Base-by-base conservation (phyloP, 2,888 invertebrate species). In the Pristionchus entomophagus region DNA sequence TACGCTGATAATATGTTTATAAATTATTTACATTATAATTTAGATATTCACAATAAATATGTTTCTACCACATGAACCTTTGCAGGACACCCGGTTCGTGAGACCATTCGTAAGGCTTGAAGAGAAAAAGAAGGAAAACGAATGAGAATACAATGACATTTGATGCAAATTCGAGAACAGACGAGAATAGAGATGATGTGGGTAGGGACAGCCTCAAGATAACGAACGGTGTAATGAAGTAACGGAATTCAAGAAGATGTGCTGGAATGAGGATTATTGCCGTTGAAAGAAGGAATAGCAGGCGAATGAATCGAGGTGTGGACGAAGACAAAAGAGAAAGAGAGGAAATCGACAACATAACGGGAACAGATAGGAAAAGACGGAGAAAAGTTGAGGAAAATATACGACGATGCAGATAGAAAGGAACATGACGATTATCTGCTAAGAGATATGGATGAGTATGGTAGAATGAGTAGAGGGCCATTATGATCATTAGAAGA, bases 371-470 rank as follows among this genome's bases (percentile, higher is more conserved):
- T 0, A 89, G 69, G 1, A 87, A 32, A 19, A 82, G 62, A n/a
- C 89, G 85, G n/a, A 88, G 51, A 0, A 59, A 17, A 12, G 86
- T 85, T 38, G 22, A 38, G 1, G 32, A 78, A 12, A 95, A 94
- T 96, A 78, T 22, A 22, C 45, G 26, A 59, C 96, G 96, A 99
- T 99, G 99, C 14, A 98, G 94, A 92, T 99, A 99, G 93, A 99
- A 99, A 0, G 96, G 96, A 90, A 97, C 97, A 94, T 99, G 99
- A 0, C 99, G 95, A 94, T 99, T 99, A 94, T 99, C 99, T 0
- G 99, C 97, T 32, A 99, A 94, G 65, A 98, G 94, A 94, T 98
- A 99, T 0, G 97, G 97, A 95, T 99, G 99, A 0, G 96, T 96
- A 65, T 96, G 94, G 0, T 98, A 97, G 94, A 94, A 95, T 81